Percentiles rank a stretch among this genome's conserved stretches.
Conservation (phyloP, 2,888 invertebrate genomes). For the Rambutsinella grinnellia region DNA sequence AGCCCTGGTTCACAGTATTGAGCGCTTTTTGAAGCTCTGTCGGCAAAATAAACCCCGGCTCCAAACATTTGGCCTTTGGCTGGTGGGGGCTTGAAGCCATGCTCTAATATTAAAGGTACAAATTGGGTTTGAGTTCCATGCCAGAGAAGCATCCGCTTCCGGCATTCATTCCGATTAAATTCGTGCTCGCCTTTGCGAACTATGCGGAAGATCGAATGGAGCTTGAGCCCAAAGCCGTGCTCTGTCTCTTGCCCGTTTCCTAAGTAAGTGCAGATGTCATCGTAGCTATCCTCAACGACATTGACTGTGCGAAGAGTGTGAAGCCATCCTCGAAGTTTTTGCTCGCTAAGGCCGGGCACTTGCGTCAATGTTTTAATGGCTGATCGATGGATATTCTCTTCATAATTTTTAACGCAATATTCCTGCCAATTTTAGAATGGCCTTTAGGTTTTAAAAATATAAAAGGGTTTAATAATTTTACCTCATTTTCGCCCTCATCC, state of each 20-base stretch:
- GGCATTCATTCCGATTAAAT: not conserved
- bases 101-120: constrained; percentile 10
- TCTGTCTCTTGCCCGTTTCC: not conserved
- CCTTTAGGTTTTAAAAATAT: no score
- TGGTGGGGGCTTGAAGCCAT: constrained; percentile 20
- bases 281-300: not conserved
- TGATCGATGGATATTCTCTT: no score
- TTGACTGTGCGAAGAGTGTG: not conserved
- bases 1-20: constrained; percentile 12
- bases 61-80: constrained; percentile 33
- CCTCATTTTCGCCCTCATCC: no score
- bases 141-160: constrained; percentile 29
- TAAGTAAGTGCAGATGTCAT: not conserved
- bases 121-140: constrained; percentile 25
- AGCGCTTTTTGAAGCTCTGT: constrained; percentile 46
- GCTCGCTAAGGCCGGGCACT: no score
- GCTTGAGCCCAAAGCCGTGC: not conserved
- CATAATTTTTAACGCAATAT: no score
- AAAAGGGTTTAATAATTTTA: no score
- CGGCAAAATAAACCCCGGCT: constrained; percentile 39
- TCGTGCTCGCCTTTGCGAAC: not conserved
- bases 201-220: not conserved
- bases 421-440: no score
- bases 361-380: no score
- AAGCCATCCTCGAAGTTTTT: no score